Evolutionary conservation across 2,113 vertebrate genomes (phyloP).

Genomic region (Anhinga anhinga): DNA sequence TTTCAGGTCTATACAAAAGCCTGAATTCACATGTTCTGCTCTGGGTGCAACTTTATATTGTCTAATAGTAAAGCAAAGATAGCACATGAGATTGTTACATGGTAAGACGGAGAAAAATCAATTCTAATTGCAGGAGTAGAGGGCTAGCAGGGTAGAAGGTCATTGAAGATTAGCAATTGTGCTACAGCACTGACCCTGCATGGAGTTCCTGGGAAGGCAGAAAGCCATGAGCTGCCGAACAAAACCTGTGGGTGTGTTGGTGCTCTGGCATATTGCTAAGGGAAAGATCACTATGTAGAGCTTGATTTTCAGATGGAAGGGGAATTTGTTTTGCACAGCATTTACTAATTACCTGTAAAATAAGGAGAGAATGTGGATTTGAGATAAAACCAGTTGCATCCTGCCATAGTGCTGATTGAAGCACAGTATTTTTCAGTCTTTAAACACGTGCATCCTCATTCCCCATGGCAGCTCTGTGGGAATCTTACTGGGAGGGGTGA

Average conservation of each 20-base stretch:
- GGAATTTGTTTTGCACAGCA: neutral
- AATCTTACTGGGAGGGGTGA: neutral
- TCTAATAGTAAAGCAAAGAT: neutral
- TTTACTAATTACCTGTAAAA: neutral
- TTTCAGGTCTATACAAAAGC: neutral
- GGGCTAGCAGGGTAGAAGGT: neutral
- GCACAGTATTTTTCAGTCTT: neutral
- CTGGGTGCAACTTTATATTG: neutral
- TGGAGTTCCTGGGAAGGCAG: neutral
- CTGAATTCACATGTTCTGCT: neutral
- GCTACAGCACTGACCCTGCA: neutral
- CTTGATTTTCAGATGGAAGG: neutral
- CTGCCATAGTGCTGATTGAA: neutral
- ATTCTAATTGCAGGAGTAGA: neutral
- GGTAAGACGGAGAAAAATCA: neutral
- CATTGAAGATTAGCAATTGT: neutral
- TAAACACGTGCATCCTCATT: accelerated
- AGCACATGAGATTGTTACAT: neutral
- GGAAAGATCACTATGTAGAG: neutral
- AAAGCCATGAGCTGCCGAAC: neutral
- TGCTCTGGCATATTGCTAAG: neutral
- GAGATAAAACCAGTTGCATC: neutral
- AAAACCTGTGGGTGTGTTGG: neutral
- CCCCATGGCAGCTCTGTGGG: too few species aligned
- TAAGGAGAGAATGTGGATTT: neutral